Conservation (phyloP, 2,113 vertebrate genomes). For the Hystrix brachyura region DNA sequence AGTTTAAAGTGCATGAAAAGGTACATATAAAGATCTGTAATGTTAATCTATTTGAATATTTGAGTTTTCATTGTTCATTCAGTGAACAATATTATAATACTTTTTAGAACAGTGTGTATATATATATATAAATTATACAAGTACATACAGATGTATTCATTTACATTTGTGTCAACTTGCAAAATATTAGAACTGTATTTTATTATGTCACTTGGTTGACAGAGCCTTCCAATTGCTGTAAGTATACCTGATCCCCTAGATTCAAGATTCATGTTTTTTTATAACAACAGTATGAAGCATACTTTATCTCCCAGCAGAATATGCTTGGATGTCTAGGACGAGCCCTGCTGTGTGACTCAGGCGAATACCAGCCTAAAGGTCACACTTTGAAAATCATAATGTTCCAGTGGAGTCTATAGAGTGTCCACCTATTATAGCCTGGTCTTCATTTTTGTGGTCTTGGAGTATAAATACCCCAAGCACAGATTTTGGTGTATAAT, state of each 20-base stretch:
- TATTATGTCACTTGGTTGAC: conserved; percentile 34
- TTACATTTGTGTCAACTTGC: background rate
- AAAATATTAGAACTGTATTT: conserved; percentile 18
- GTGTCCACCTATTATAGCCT: background rate
- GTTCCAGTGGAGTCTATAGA: conserved; percentile 20
- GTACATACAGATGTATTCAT: background rate
- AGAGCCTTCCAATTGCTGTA: background rate
- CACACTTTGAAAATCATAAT: conserved; percentile 46
- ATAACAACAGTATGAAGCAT: conserved; percentile 3
- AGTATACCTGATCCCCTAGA: background rate
- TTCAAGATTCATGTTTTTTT: conserved; percentile 64
- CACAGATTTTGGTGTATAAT: conserved; percentile 29
- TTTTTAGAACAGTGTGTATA: background rate
- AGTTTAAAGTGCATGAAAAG: background rate
- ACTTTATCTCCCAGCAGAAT: conserved; percentile 39
- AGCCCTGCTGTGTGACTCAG: background rate
- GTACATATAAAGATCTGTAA: background rate
- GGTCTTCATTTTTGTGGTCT: background rate
- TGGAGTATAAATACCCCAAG: conserved; percentile 8
- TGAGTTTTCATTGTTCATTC: background rate
- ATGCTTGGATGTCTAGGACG: conserved; percentile 17
- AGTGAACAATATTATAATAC: background rate
- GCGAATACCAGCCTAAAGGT: conserved; percentile 60
- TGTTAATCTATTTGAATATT: background rate
- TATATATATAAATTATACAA: background rate